Conservation (phyloP, 2,113 vertebrate genomes). For the Nothobranchius furzeri region DNA sequence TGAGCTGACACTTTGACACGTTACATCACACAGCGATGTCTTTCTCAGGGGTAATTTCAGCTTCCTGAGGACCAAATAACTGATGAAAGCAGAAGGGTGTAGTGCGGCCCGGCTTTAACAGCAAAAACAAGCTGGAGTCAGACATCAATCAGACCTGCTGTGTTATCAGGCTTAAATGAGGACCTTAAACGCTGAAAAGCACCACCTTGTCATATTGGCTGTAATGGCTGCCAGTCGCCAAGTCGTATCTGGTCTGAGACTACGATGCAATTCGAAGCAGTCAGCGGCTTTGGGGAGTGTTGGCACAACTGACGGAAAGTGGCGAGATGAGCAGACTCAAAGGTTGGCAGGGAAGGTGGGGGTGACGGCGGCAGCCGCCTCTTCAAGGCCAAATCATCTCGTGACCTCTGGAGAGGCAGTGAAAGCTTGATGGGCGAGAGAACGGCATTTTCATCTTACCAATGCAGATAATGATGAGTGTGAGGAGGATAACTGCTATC, state of each 20-base stretch:
- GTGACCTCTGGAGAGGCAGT: constrained; percentile 25
- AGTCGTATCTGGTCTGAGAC: constrained; percentile 32
- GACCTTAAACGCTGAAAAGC: constrained; percentile 26
- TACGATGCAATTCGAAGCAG: constrained; percentile 32
- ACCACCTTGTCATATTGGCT: constrained; percentile 27
- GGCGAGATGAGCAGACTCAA: constrained; percentile 13
- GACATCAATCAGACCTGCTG: constrained; percentile 3
- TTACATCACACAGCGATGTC: constrained; percentile 40
- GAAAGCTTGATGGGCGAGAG: neutral
- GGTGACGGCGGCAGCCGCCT: neutral
- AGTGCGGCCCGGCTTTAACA: neutral
- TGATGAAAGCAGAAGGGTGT: constrained; percentile 9
- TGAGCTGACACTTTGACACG: constrained; percentile 41
- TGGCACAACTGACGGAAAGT: constrained; percentile 36
- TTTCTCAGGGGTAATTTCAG: constrained; percentile 1
- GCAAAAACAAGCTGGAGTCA: constrained; percentile 3
- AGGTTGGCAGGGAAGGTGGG: neutral
- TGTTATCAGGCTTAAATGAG: neutral
- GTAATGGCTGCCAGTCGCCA: constrained; percentile 26
- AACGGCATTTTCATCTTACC: constrained; percentile 8
- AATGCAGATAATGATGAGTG: constrained; percentile 14
- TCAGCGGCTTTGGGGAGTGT: constrained; percentile 23
- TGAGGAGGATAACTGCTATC: constrained; percentile 35
- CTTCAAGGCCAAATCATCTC: constrained; percentile 39
- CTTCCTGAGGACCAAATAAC: neutral